phyloP scores from a whole-genome alignment of 2,113 vertebrate species.

The Cyprinodon brontotheroides region DNA sequence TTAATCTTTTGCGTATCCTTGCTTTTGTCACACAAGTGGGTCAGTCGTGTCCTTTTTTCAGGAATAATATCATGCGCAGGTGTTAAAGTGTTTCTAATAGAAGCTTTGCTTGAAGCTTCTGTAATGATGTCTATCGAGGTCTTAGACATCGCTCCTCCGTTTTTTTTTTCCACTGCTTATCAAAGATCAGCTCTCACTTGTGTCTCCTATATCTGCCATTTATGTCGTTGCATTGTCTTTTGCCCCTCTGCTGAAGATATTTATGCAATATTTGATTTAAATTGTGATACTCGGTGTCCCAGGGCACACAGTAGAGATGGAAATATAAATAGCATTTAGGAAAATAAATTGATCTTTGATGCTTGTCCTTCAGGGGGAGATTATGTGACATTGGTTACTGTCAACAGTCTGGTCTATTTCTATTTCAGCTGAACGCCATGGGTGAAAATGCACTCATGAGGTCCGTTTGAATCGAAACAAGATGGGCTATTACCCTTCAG shows the following conservation, averaged over 20 bases:
- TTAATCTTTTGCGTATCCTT: slow-evolving; percentile 10
- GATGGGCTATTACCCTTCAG: slow-evolving; percentile 73
- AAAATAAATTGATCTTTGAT: slow-evolving; percentile 79
- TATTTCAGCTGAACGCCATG: slow-evolving; percentile 63
- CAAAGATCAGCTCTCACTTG: slow-evolving; percentile 42
- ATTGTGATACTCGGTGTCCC: slow-evolving; percentile 64
- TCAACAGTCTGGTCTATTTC: slow-evolving; percentile 76
- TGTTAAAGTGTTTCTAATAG: too few relatives aligned
- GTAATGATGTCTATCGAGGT: too few relatives aligned
- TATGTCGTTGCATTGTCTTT: slow-evolving; percentile 53
- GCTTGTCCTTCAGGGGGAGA: slow-evolving; percentile 76
- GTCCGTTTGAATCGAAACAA: slow-evolving; percentile 65
- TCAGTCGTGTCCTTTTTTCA: slow-evolving; percentile 2
- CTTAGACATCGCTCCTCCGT: slow-evolving; percentile 26
- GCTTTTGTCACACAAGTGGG: slow-evolving; percentile 9
- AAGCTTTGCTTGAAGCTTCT: too few relatives aligned
- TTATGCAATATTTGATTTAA: slow-evolving; percentile 64
- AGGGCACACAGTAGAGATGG: slow-evolving; percentile 53
- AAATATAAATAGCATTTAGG: slow-evolving; percentile 74
- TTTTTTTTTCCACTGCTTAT: slow-evolving; percentile 37
- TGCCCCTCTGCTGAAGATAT: slow-evolving; percentile 53
- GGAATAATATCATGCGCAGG: not conserved
- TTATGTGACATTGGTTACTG: slow-evolving; percentile 77
- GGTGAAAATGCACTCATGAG: slow-evolving; percentile 67
- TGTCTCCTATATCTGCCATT: slow-evolving; percentile 21